These are phyloP conservation scores for Pachyrhynchus sulphureomaculatus DNA, from an alignment of 1,140 invertebrate genomes.

Conservation along the genomic window DNA sequence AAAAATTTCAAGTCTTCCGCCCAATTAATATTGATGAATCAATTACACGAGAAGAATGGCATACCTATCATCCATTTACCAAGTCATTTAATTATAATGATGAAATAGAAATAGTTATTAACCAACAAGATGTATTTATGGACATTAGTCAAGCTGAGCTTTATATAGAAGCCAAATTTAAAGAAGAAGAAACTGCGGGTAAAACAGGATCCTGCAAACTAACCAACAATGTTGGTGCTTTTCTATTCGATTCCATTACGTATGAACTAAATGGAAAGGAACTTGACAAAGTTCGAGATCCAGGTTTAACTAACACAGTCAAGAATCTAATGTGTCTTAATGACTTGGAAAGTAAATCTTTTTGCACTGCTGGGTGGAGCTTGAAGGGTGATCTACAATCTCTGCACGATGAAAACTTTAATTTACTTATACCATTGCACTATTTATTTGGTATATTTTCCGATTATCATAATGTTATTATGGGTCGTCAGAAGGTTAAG, in stretches of 20 bases:
- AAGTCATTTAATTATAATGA: conserved; percentile 31
- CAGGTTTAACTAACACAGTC: conserved; percentile 49
- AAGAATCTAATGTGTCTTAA: conserved; percentile 47
- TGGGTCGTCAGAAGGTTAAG: too few relatives aligned
- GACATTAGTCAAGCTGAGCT: conserved; percentile 31
- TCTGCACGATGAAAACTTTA: too few relatives aligned
- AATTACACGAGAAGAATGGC: conserved; percentile 17
- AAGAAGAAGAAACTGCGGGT: conserved; percentile 24
- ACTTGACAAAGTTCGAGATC: conserved; percentile 51
- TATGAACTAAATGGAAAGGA: conserved; percentile 53
- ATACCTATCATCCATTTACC: conserved; percentile 30
- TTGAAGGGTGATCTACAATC: too few relatives aligned
- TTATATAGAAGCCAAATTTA: conserved; percentile 41
- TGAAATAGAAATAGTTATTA: conserved; percentile 37
- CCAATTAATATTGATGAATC: conserved; percentile 9
- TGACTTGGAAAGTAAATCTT: too few relatives aligned
- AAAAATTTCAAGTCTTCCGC: too few relatives aligned
- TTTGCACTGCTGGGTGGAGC: too few relatives aligned
- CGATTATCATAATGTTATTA: too few relatives aligned
- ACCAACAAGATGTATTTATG: conserved; percentile 35
- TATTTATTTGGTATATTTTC: too few relatives aligned
- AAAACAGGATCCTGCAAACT: conserved; percentile 35
- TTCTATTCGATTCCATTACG: conserved; percentile 53
- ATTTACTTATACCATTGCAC: too few relatives aligned
- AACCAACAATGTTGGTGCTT: conserved; percentile 48